Evolutionary conservation across 37 sponge, comb jelly and placozoan genomes (phyloP), one percentile per base, ranked within the genome.

Genomic region (Ianthella basta): DNA sequence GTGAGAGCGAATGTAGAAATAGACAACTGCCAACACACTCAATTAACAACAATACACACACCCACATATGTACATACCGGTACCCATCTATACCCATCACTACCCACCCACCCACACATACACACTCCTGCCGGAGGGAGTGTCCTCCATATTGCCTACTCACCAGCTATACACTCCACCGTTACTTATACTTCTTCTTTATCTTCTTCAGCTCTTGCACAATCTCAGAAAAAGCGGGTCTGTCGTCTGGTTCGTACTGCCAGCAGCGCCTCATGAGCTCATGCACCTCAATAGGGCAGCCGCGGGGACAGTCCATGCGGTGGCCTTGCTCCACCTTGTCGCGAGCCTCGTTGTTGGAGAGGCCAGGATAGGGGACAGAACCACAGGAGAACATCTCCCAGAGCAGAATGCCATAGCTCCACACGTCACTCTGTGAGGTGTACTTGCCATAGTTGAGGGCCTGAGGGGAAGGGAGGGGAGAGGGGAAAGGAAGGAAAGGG

Each of bases 311-410:
- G 0, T 89, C 83, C 96, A 97, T 89, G 4, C 98, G 81, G 72
- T 93, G 93, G 4, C 98, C 98, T 0, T 44, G 25, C 59, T 97
- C 98, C 15, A 94, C 89, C 86, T 87, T 79, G 24, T 89, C 83
- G 21, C 87, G 56, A 15, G 95, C 89, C n/a, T 93, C 94, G 5
- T 89, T 83, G 57, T 94, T 94, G 56, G 73, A 56, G 91, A 97
- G 86, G 24, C 92, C 97, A 30, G 97, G 97, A 68, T 96, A 96
- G 55, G 97, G 97, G 19, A 90, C 67, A 24, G 94, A 94, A 6
- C 97, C 97, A 83, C 86, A 84, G 13, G 95, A 94, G 73, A 84
- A 96, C 34, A 82, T 85, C 85, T 96, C 97, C 95, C 94, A 96
- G 32, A 96, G 85, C 32, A 96, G 86, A 32, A 96, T 86, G 16